These are phyloP conservation scores for Tetramorium alpestre DNA, from an alignment of 1,140 invertebrate genomes.

Conservation along the genomic window DNA sequence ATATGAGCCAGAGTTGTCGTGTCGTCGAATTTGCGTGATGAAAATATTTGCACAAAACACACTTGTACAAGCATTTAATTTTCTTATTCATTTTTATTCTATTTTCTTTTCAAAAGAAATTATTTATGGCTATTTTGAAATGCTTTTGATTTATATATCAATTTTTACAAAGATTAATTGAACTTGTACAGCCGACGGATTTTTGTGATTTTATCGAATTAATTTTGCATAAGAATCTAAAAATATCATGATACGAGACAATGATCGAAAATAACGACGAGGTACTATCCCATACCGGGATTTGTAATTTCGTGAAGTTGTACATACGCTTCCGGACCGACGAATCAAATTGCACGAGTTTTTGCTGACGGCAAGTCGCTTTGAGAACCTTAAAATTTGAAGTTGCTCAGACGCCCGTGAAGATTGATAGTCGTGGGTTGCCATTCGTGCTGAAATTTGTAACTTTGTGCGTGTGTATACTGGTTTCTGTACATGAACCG, in stretches of 20 bases:
- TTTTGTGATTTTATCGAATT: background rate
- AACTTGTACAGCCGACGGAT: background rate
- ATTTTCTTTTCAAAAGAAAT: background rate
- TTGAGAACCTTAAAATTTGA: conserved; percentile 46
- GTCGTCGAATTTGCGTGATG: background rate
- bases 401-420: conserved; percentile 7
- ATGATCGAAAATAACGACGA: background rate
- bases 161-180: background rate
- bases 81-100: background rate
- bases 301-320: conserved; percentile 31
- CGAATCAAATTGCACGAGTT: conserved; percentile 10
- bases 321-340: background rate
- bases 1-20: conserved; percentile 4
- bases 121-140: background rate
- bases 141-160: background rate
- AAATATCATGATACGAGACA: background rate
- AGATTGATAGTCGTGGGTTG: conserved; percentile 32
- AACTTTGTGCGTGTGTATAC: conserved; percentile 28
- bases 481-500: background rate
- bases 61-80: background rate
- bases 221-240: background rate
- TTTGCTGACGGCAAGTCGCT: conserved; percentile 41
- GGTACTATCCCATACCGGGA: background rate
- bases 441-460: conserved; percentile 41
- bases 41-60: background rate